Evolutionary conservation across 1,140 invertebrate species (phyloP).

Genomic region (Drosophila asahinai): DNA sequence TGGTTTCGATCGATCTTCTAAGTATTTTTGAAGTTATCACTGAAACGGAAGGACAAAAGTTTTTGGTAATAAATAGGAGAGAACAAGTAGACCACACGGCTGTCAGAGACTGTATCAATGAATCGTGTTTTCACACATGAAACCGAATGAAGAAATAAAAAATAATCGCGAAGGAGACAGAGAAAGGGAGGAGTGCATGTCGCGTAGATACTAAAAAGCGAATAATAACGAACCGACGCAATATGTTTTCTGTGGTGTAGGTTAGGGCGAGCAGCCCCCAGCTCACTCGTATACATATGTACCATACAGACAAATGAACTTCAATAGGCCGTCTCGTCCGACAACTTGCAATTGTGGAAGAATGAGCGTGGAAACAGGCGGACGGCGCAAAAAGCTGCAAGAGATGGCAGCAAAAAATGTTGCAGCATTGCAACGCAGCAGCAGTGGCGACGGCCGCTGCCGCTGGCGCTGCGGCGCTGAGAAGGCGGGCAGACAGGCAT

Average conservation of each 20-base stretch:
- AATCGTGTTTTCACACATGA: conserved; percentile 36
- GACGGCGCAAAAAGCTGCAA: conserved; percentile 45
- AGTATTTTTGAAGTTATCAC: neutral
- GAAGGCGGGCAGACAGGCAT: conserved; percentile 43
- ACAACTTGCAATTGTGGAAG: conserved; percentile 75
- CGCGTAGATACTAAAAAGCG: conserved; percentile 52
- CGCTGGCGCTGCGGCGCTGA: conserved; percentile 8
- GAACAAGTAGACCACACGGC: conserved; percentile 3
- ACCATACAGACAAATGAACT: conserved; percentile 34
- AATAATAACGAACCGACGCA: conserved; percentile 64
- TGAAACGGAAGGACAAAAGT: conserved; percentile 1
- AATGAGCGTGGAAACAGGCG: conserved; percentile 74
- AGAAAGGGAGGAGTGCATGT: conserved; percentile 52
- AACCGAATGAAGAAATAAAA: conserved; percentile 54
- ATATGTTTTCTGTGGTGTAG: conserved; percentile 79
- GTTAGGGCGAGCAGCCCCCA: conserved; percentile 67
- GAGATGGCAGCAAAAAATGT: conserved; percentile 38
- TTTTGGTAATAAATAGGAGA: conserved; percentile 9
- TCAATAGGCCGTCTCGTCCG: conserved; percentile 64
- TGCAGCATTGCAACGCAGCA: conserved; percentile 24
- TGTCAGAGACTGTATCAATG: conserved; percentile 54
- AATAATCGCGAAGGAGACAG: conserved; percentile 18
- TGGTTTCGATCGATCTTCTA: neutral
- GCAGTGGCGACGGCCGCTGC: neutral
- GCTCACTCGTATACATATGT: conserved; percentile 15